Evolutionary conservation across 2,888 invertebrate genomes (phyloP), one percentile per base, ranked within the genome.

Genomic region (Callimorpha dominula): DNA sequence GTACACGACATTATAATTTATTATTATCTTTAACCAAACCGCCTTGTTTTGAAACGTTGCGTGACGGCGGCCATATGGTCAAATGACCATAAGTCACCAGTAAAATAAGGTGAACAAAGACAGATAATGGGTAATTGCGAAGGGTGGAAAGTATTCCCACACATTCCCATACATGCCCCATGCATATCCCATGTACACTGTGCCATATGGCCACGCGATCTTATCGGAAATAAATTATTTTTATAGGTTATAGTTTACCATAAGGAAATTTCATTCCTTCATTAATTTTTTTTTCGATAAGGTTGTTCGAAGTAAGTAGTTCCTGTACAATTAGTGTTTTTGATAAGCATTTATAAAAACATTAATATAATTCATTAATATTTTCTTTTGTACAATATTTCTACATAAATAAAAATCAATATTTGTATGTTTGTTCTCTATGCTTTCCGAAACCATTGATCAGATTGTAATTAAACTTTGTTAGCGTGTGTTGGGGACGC

Each of bases 21-120:
- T 68, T 14, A 75, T 71, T 77, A 71, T 75, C 68, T 74, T 72
- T 49, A 74, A 76, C 65, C 70, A 54, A 74, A 77, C 65, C 72
- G 73, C 75, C 75, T 82, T 77, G 70, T 78, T 68, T 54, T 31
- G n/a, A 67, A 69, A 68, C 78, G 79, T 87, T 68, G 86, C 90
- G 88, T 89, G 90, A 85, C 88, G 17, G 49, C 65, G 70, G 65
- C 85, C 94, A 94, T 94, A 92, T 94, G 93, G 85, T 84, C 81
- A 82, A 86, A 85, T 90, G 92, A 90, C 94, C 94, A 95, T 95
- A 95, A 94, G 94, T 94, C 94, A 94, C 94, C 90, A 87, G 88
- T 85, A 86, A 85, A 89, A 88, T 90, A 90, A 90, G 89, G 85
- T 85, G 87, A 90, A 91, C 88, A 90, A 91, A 89, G 88, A 88